These are phyloP conservation scores for Romanogobio albipinnatus DNA, from an alignment of 2,113 vertebrate genomes.

Conservation along the genomic window DNA sequence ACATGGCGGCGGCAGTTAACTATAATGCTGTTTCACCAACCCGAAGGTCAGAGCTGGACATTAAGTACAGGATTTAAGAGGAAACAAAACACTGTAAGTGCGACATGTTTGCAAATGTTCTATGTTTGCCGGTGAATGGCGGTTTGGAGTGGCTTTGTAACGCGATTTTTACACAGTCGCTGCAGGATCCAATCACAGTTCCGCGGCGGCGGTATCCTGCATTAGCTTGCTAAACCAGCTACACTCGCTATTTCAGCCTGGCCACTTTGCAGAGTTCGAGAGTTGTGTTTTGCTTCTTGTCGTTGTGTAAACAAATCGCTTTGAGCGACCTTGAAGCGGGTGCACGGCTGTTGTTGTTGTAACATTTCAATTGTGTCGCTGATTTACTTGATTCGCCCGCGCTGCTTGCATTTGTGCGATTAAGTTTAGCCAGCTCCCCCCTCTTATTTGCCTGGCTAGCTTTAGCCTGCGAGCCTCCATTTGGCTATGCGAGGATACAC, in stretches of 20 bases:
- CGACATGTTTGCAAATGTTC: conserved; percentile 23
- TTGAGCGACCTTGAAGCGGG: not conserved
- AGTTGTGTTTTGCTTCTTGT: conserved; percentile 22
- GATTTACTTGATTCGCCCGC: conserved; percentile 34
- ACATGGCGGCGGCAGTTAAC: conserved; percentile 82
- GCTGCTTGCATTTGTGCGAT: conserved; percentile 34
- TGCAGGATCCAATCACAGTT: conserved; percentile 74
- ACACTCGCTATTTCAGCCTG: conserved; percentile 65
- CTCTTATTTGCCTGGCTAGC: conserved; percentile 32
- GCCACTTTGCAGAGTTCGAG: conserved; percentile 23
- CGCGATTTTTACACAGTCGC: conserved; percentile 57
- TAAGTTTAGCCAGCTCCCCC: conserved; percentile 47
- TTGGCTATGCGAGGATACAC: conserved; percentile 25
- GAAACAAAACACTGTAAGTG: conserved; percentile 52
- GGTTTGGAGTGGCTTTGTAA: conserved; percentile 56
- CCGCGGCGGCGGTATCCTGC: conserved; percentile 65
- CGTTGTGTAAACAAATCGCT: not conserved
- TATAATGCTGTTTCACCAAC: conserved; percentile 76
- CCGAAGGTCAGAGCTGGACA: conserved; percentile 79
- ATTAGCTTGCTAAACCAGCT: conserved; percentile 67
- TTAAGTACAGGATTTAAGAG: conserved; percentile 70
- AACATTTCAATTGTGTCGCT: conserved; percentile 4
- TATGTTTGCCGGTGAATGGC: conserved; percentile 20
- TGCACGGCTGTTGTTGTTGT: not conserved
- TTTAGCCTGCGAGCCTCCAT: conserved; percentile 36